These are phyloP conservation scores for Drosophila peninsularis DNA, from an alignment of 2,888 invertebrate genomes.

Conservation along the genomic window DNA sequence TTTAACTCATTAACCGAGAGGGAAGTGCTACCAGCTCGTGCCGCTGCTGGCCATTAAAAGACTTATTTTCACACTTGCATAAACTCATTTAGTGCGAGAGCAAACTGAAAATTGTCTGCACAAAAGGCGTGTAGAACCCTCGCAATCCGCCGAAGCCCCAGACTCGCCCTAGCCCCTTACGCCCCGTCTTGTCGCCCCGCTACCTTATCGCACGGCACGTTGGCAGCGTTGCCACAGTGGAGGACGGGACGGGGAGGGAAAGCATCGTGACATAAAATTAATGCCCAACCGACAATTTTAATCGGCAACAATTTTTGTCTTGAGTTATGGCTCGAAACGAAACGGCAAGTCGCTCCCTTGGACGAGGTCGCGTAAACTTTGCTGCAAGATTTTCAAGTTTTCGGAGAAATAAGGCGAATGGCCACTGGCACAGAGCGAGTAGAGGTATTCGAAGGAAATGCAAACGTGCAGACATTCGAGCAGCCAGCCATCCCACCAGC, in stretches of 20 bases:
- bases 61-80: constrained; percentile 82
- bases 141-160: constrained; percentile 3
- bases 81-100: constrained; percentile 75
- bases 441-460: constrained; percentile 3
- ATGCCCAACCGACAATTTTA: constrained; percentile 82
- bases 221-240: constrained; percentile 19
- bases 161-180: constrained; percentile 24
- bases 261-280: constrained; percentile 82
- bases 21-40: constrained; percentile 34
- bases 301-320: constrained; percentile 81
- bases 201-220: constrained; percentile 70
- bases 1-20: constrained; percentile 75
- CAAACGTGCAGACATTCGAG: constrained; percentile 29
- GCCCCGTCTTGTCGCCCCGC: not conserved
- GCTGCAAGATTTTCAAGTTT: constrained; percentile 67
- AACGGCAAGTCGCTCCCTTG: constrained; percentile 27
- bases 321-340: constrained; percentile 68
- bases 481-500: constrained; percentile 45
- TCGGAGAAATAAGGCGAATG: constrained; percentile 20
- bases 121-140: constrained; percentile 24
- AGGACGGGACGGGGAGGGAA: constrained; percentile 24
- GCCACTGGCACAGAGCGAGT: not conserved
- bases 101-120: constrained; percentile 62
- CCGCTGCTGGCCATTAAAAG: constrained; percentile 70
- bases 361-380: constrained; percentile 62